Base-by-base conservation (phyloP, 2,113 vertebrate species). In the Bos javanicus region DNA sequence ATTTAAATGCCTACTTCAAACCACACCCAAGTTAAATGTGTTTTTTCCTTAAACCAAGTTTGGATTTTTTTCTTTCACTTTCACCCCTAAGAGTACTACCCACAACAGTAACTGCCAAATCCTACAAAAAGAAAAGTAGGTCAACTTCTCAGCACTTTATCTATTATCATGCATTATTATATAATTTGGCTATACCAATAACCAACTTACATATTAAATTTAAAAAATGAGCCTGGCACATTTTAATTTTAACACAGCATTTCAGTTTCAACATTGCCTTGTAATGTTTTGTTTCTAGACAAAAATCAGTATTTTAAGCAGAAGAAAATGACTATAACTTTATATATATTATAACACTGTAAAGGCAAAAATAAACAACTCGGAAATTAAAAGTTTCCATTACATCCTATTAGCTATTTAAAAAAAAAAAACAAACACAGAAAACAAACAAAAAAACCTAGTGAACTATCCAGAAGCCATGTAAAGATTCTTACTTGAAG, bases 401-500 rank as follows among this genome's bases (percentile, higher is more conserved):
- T 60, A 94, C 1, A 92, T 84, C 43, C 2, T 26, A 92, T 71
- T 52, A 95, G 17, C 67, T 94, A 87, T 67, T 92, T 33, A 15
- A 78, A 82, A 78, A 43, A 46, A 17, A 48, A 95, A 48, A 95
- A 12, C 15, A 15, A 25, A 62, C 15, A 81, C 2, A 90, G 5
- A 71, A 67, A 60, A 83, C 8, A 50, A 57, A 96, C 52, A 16
- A 60, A 74, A 80, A 82, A 54, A 21, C 16, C 43, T 83, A 96
- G 93, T 28, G 25, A 60, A 96, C 30, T 64, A 87, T 33, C 19
- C 17, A 78, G 71, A 97, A 93, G 8, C 5, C 57, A 97, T 2
- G n/a, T n/a, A 92, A 93, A 84, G 60, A 78, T 62, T 97, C 98
- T 98, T 99, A 99, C 99, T 99, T 99, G 99, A 96, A 99, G 99